These are phyloP conservation scores for Phymorhynchus buccinoides DNA, from an alignment of 1,140 invertebrate species.

Conservation along the genomic window DNA sequence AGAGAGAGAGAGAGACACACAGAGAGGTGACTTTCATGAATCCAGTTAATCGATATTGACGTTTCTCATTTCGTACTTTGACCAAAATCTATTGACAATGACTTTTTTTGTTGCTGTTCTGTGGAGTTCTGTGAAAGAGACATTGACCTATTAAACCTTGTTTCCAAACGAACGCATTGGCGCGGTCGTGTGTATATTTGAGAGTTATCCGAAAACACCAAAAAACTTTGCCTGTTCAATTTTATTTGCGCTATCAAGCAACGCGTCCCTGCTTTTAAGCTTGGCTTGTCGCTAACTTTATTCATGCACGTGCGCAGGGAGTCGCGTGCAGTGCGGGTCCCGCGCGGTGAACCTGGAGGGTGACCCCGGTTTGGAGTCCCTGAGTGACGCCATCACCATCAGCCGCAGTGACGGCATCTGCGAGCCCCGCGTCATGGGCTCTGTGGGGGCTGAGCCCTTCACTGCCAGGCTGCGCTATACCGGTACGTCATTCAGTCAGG, in stretches of 20 bases:
- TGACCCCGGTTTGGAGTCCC: conserved; percentile 70
- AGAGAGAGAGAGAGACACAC: background rate
- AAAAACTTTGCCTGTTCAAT: background rate
- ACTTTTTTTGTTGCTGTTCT: too few relatives aligned
- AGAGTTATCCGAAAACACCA: too few relatives aligned
- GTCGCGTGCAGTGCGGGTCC: conserved; percentile 71
- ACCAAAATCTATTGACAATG: too few relatives aligned
- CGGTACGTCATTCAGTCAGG: conserved; percentile 58
- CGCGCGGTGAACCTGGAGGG: conserved; percentile 70
- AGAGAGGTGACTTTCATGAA: background rate
- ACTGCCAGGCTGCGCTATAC: conserved; percentile 72
- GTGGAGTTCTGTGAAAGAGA: too few relatives aligned
- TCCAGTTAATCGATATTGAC: too few relatives aligned
- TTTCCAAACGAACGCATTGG: too few relatives aligned
- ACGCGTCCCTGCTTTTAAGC: background rate
- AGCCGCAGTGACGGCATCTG: conserved; percentile 66
- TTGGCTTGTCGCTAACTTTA: background rate
- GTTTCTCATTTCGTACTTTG: too few relatives aligned
- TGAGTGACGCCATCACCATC: conserved; percentile 65
- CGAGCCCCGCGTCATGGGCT: conserved; percentile 57
- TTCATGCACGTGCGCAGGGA: conserved; percentile 57
- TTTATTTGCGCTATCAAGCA: background rate
- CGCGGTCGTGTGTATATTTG: too few relatives aligned
- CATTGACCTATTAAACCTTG: too few relatives aligned
- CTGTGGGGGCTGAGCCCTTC: conserved; percentile 72